Evolutionary conservation across 2,113 vertebrate genomes (phyloP).

Genomic region (Phalacrocorax carbo): DNA sequence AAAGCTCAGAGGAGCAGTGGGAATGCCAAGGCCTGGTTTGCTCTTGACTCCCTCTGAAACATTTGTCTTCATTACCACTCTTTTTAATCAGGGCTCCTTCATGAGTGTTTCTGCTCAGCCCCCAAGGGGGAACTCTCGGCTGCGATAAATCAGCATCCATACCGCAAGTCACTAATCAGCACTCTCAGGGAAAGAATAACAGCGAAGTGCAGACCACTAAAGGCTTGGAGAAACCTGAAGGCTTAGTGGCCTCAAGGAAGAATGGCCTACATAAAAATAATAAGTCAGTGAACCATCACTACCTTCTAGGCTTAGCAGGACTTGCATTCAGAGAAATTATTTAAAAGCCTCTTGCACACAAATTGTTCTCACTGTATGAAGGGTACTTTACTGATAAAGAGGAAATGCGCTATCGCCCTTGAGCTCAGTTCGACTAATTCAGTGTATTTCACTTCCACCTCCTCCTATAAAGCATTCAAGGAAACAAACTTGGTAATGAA

Average conservation of each 20-base stretch:
- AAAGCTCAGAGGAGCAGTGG: constrained; percentile 79
- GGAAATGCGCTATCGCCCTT: neutral
- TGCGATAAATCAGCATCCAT: constrained; percentile 82
- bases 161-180: constrained; percentile 86
- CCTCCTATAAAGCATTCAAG: constrained; percentile 8
- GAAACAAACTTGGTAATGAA: constrained; percentile 21
- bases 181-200: constrained; percentile 82
- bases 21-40: constrained; percentile 78
- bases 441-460: neutral
- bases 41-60: constrained; percentile 79
- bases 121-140: constrained; percentile 78
- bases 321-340: neutral
- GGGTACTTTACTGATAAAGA: neutral
- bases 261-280: constrained; percentile 42
- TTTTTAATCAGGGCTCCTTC: constrained; percentile 85
- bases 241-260: constrained; percentile 67
- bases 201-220: constrained; percentile 72
- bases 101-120: constrained; percentile 82
- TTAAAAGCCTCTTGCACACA: constrained; percentile 34
- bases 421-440: neutral
- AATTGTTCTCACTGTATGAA: constrained; percentile 28
- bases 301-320: constrained; percentile 1
- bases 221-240: constrained; percentile 71
- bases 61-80: constrained; percentile 87
- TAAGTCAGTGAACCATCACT: constrained; percentile 50